Evolutionary conservation across 2,888 invertebrate genomes (phyloP).

Genomic region (Harpalus rufipes): DNA sequence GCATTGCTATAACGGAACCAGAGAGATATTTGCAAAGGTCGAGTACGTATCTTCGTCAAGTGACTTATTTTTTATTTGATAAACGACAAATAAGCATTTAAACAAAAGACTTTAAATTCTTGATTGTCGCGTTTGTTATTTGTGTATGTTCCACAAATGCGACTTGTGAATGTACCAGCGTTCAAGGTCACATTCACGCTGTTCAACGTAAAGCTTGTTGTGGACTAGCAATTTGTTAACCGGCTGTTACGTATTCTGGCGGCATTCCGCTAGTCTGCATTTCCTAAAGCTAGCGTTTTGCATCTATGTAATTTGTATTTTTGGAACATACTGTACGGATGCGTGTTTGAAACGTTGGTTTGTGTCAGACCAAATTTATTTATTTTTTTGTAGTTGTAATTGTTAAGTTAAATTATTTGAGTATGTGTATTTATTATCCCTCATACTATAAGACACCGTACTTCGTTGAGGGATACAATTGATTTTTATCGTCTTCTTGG

Average conservation of each 20-base stretch:
- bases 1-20: background rate
- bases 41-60: background rate
- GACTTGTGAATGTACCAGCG: constrained; percentile 33
- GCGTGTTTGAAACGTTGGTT: background rate
- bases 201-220: constrained; percentile 21
- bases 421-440: constrained; percentile 42
- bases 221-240: constrained; percentile 17
- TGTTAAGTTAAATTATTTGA: constrained; percentile 36
- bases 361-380: constrained; percentile 24
- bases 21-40: background rate
- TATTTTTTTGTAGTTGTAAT: constrained; percentile 24
- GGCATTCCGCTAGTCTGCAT: constrained; percentile 37
- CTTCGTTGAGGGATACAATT: background rate
- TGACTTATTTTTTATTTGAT: constrained; percentile 1
- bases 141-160: constrained; percentile 30
- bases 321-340: constrained; percentile 40
- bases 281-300: constrained; percentile 38
- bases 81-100: constrained; percentile 37
- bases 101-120: constrained; percentile 27
- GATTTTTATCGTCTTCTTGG: background rate
- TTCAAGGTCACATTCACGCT: constrained; percentile 36
- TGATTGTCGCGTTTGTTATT: constrained; percentile 36
- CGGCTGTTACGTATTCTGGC: constrained; percentile 33
- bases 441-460: background rate
- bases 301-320: constrained; percentile 16